Conservation (phyloP, 2,113 vertebrate genomes). For the Sinocyclocheilus anshuiensis region DNA sequence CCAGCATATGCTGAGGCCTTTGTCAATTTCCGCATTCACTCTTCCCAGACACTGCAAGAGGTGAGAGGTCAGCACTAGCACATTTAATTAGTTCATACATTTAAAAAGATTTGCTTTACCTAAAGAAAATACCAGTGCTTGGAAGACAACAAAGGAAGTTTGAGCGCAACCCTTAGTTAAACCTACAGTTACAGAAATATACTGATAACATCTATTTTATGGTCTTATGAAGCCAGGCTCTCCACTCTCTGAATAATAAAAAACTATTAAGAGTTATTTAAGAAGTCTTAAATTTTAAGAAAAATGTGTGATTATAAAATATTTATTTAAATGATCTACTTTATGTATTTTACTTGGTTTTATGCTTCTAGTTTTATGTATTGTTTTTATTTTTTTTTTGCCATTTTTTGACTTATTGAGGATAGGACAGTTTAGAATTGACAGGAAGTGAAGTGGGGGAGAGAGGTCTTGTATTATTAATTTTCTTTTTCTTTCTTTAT, state of each 20-base stretch:
- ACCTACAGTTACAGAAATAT: background rate
- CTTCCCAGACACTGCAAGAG: slow-evolving; percentile 83
- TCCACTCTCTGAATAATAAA: background rate
- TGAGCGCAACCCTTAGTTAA: background rate
- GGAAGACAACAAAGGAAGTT: background rate
- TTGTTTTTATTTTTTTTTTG: too few species aligned
- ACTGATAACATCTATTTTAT: background rate
- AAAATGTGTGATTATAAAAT: background rate
- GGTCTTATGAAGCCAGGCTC: background rate
- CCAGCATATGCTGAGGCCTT: too few species aligned
- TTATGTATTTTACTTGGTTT: background rate
- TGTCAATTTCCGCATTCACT: slow-evolving; percentile 88
- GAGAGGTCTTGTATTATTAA: background rate
- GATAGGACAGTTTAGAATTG: too few species aligned
- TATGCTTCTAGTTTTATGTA: background rate
- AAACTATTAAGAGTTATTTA: background rate
- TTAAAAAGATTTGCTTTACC: background rate
- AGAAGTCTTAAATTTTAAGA: background rate
- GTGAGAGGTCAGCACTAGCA: slow-evolving; percentile 64
- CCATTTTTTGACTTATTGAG: too few species aligned
- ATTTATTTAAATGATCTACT: background rate
- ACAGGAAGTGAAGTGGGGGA: too few species aligned
- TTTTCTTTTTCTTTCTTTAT: background rate
- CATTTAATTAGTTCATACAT: background rate
- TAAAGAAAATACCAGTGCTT: background rate